phyloP scores from a whole-genome alignment of 2,113 vertebrate genomes.

The Cranoglanis bouderius region DNA sequence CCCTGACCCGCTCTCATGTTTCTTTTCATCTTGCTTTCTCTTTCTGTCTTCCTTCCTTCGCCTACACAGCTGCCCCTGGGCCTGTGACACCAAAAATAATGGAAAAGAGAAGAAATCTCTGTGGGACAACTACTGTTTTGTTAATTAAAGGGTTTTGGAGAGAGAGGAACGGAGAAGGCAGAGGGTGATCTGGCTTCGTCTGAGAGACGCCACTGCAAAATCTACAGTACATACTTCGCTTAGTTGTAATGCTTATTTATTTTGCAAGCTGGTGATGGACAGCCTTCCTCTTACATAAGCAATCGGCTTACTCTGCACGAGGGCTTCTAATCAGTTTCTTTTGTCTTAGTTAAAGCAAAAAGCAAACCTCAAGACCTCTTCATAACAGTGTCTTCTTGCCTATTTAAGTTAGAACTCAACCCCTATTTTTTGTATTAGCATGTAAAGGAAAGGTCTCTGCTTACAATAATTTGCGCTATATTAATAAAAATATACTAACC shows the following conservation, averaged over 20 bases:
- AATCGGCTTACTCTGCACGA: neutral
- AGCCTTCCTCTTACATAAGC: neutral
- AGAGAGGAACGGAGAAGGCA: neutral
- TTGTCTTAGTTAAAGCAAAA: neutral
- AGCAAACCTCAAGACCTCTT: neutral
- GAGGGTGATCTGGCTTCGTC: neutral
- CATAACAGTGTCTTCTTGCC: neutral
- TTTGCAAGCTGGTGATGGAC: neutral
- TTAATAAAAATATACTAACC: neutral
- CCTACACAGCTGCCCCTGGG: slow-evolving; percentile 49
- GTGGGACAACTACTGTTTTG: neutral
- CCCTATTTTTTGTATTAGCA: neutral
- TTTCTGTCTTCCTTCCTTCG: slow-evolving; percentile 28
- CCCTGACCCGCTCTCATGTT: slow-evolving; percentile 1
- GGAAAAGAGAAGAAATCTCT: slow-evolving; percentile 44
- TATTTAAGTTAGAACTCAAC: neutral
- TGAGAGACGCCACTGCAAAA: neutral
- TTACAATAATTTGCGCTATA: neutral
- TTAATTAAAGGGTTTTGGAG: slow-evolving; percentile 36
- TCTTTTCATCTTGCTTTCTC: slow-evolving; percentile 41
- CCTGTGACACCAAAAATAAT: slow-evolving; percentile 62
- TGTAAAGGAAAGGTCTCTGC: neutral
- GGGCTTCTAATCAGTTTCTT: neutral
- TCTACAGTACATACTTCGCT: neutral
- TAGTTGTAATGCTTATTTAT: neutral